Evolutionary conservation across 2,888 invertebrate genomes (phyloP).

Genomic region (Peribatodes rhomboidaria): DNA sequence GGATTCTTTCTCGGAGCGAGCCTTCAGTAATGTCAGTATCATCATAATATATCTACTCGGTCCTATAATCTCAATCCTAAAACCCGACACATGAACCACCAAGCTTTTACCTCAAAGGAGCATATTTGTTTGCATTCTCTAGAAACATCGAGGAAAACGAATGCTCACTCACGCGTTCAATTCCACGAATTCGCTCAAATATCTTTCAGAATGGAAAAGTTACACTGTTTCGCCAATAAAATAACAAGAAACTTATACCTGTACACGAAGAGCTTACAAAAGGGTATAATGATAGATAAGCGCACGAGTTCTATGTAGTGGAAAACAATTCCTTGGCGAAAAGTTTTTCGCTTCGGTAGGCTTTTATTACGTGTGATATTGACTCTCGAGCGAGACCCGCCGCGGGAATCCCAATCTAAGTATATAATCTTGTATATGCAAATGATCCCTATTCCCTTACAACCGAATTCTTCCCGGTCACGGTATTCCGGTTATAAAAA

Average conservation of each 20-base stretch:
- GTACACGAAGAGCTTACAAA: conserved; percentile 50
- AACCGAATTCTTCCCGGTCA: conserved; percentile 76
- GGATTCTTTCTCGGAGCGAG: background rate
- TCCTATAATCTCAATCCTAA: background rate
- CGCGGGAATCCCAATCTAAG: conserved; percentile 67
- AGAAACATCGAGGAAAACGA: conserved; percentile 7
- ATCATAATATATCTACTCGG: background rate
- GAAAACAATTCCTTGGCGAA: conserved; percentile 72
- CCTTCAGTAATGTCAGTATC: background rate
- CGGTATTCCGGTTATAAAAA: conserved; percentile 74
- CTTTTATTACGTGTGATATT: conserved; percentile 78
- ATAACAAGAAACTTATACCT: conserved; percentile 49
- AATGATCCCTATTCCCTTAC: conserved; percentile 74
- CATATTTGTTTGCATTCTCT: conserved; percentile 13
- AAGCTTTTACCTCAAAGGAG: background rate
- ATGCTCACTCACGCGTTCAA: conserved; percentile 25
- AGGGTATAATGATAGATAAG: conserved; percentile 58
- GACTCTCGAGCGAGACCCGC: conserved; percentile 67
- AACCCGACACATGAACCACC: background rate
- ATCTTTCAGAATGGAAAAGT: conserved; percentile 44
- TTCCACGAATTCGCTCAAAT: conserved; percentile 16
- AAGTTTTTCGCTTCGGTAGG: conserved; percentile 71
- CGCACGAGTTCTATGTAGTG: conserved; percentile 62
- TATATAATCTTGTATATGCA: conserved; percentile 80
- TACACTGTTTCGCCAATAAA: conserved; percentile 46